Evolutionary conservation across 2,113 vertebrate genomes (phyloP), one percentile per base, ranked within the genome.

Genomic region (Ophiodon elongatus): DNA sequence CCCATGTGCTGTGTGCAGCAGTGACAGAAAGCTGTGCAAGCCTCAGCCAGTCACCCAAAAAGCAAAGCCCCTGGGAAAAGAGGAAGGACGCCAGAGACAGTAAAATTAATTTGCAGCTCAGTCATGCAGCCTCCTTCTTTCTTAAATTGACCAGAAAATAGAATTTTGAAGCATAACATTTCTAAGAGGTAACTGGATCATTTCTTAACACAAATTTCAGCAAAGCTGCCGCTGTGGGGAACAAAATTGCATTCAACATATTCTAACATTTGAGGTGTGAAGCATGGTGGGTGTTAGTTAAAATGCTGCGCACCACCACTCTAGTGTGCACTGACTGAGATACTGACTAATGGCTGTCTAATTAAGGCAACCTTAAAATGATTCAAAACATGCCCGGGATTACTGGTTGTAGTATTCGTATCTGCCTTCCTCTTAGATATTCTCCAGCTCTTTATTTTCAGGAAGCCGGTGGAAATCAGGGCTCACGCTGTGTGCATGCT

Each of bases 81-180:
- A 74, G 84, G 75, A 88, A 78, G 76, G 83, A 72, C 81, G 88
- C 86, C 91, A 89, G 80, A 33, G 47, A 71, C 47, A 17, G 68
- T 85, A 29, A 80, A 88, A 89, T 91, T 83, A 73, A 93, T 93
- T 90, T 85, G 81, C 84, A 68, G 85, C 91, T 89, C 90, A 88
- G 88, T 88, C 89, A 92, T 80, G 82, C 89, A 85, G 73, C 79
- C 69, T 65, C 69, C 74, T 86, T 52, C 72, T 75, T 73, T 29
- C 31, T 67, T 76, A 85, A 94, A 93, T 92, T 75, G 85, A 80
- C 91, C 88, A 84, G 87, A 93, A 94, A 92, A 93, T 85, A 80
- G 72, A 83, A 89, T 94, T 89, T 73, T 47, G 21, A 47, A 80
- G 91, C 91, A 87, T 93, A 83, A 87, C 69, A 92, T 91, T 87